Conservation (phyloP, 2,888 invertebrate genomes). For the Dilophus febrilis region DNA sequence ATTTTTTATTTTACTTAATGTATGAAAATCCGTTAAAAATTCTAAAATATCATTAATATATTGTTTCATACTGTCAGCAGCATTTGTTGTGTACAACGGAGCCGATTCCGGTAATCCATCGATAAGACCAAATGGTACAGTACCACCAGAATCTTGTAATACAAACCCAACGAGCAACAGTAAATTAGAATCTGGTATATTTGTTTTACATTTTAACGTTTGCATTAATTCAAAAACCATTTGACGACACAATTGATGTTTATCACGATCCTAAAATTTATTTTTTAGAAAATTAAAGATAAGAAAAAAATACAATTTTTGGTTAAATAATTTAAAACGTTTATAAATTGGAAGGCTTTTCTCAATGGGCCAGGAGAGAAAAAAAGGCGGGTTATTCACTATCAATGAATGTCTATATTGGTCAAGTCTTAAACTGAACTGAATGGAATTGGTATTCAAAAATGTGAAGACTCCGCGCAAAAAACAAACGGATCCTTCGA, state of each 20-base stretch:
- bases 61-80: slow-evolving; percentile 85
- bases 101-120: slow-evolving; percentile 34
- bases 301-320: background rate
- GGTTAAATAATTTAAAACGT: background rate
- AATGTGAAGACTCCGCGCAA: too few relatives aligned
- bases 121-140: slow-evolving; percentile 58
- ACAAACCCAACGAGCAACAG: slow-evolving; percentile 77
- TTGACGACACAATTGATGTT: slow-evolving; percentile 76
- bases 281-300: slow-evolving; percentile 17
- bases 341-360: background rate
- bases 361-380: too few relatives aligned
- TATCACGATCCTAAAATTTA: slow-evolving; percentile 75
- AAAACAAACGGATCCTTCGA: too few relatives aligned
- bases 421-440: too few relatives aligned
- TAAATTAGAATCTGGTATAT: slow-evolving; percentile 87
- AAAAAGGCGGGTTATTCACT: too few relatives aligned
- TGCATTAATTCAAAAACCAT: slow-evolving; percentile 89
- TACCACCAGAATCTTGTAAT: slow-evolving; percentile 83
- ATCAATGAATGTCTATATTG: too few relatives aligned
- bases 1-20: slow-evolving; percentile 87
- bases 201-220: slow-evolving; percentile 87
- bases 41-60: slow-evolving; percentile 87
- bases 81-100: slow-evolving; percentile 51
- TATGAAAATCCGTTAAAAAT: slow-evolving; percentile 89
- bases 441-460: too few relatives aligned